phyloP scores from a whole-genome alignment of 1,140 invertebrate genomes.

The Neotoxoptera formosana region DNA sequence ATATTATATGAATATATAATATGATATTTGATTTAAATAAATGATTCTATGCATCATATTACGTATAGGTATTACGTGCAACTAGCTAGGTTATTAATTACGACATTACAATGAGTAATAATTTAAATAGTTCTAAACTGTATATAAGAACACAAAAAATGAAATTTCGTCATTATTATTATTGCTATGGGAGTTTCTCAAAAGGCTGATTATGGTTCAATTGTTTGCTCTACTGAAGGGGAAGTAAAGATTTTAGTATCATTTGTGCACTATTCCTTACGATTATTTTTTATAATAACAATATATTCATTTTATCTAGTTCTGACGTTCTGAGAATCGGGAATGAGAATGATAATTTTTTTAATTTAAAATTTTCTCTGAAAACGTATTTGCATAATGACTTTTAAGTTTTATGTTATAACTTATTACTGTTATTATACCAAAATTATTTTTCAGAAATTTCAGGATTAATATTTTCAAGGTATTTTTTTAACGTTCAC shows the following conservation, averaged over 20 bases:
- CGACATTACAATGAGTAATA: background rate
- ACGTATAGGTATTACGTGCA: background rate
- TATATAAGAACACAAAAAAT: background rate
- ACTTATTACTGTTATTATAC: background rate
- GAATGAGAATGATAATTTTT: background rate
- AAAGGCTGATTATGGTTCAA: background rate
- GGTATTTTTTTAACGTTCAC: background rate
- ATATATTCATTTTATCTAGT: background rate
- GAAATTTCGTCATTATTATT: background rate
- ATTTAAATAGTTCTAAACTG: background rate
- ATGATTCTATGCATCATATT: background rate
- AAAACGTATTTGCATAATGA: background rate
- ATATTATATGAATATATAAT: background rate
- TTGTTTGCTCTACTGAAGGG: slow-evolving; percentile 6
- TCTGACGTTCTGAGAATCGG: background rate
- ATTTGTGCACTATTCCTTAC: background rate
- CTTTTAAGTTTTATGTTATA: background rate
- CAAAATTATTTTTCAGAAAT: background rate
- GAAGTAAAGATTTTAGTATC: background rate
- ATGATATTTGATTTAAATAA: background rate
- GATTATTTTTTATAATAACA: background rate
- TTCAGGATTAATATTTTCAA: background rate
- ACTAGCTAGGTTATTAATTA: background rate
- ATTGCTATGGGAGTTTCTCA: background rate
- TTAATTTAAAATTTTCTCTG: background rate